Percentiles rank a stretch among this genome's conserved stretches.
These are phyloP conservation scores for Drosophila mercatorum DNA, from an alignment of 2,888 invertebrate genomes.

Conservation along the genomic window DNA sequence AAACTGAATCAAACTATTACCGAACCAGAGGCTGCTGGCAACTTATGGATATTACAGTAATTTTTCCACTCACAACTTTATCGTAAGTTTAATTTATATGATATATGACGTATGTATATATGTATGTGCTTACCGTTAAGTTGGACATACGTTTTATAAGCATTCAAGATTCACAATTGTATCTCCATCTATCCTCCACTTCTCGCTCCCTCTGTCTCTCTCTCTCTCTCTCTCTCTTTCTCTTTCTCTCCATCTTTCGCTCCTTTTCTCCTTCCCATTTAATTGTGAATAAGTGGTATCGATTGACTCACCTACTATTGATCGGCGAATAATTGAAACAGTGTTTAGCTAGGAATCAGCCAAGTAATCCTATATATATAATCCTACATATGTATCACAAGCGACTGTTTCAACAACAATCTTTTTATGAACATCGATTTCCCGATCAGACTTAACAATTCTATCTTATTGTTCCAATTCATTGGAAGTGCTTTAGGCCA, in stretches of 20 bases:
- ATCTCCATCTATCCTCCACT: not conserved
- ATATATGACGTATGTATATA: too few species aligned
- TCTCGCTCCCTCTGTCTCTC: not conserved
- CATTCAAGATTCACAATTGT: not conserved
- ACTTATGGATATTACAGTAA: constrained; percentile 8
- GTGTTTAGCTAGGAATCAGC: too few species aligned
- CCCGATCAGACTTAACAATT: too few species aligned
- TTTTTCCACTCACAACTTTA: not conserved
- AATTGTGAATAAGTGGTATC: too few species aligned
- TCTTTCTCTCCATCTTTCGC: not conserved
- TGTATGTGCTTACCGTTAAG: too few species aligned
- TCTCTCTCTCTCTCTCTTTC: not conserved
- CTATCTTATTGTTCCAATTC: too few species aligned
- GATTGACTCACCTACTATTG: not conserved
- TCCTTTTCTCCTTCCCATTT: not conserved
- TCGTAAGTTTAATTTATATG: constrained; percentile 18
- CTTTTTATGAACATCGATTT: too few species aligned
- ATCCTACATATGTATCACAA: too few species aligned
- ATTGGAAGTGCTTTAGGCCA: too few species aligned
- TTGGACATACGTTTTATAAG: not conserved
- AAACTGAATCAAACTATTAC: not conserved
- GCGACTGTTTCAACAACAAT: too few species aligned
- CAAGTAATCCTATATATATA: too few species aligned
- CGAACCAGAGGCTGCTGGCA: not conserved
- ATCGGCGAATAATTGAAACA: not conserved